A percentile compares a stretch with the other conserved stretches of the same genome.
These are phyloP conservation scores for Dicyrtomina minuta DNA, from an alignment of 2,888 invertebrate species.

Conservation along the genomic window DNA sequence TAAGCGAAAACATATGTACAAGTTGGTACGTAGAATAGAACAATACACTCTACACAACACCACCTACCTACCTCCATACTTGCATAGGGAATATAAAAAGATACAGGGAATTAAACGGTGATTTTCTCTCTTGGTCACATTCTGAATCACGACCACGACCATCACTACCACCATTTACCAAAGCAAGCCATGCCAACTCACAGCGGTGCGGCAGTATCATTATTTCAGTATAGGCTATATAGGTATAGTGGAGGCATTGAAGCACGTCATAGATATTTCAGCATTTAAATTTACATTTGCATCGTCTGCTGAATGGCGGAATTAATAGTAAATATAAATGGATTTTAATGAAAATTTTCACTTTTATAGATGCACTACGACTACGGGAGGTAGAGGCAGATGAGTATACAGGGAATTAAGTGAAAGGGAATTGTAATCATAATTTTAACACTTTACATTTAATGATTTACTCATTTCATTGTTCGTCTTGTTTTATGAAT, in stretches of 20 bases:
- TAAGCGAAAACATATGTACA: no score
- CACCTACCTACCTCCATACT: no score
- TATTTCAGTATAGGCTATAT: neutral
- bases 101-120: no score
- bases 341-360: slow-evolving; percentile 17
- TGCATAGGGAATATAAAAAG: no score
- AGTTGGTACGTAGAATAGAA: no score
- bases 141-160: no score
- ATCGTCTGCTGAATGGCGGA: neutral
- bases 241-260: neutral
- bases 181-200: neutral
- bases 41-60: no score
- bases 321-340: slow-evolving; percentile 8
- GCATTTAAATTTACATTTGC: neutral
- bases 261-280: neutral
- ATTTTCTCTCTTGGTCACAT: no score
- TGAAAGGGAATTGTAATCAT: slow-evolving; percentile 12
- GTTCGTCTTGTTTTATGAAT: no score
- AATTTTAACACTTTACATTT: slow-evolving; percentile 23
- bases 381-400: neutral
- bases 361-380: neutral
- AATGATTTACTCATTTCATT: no score
- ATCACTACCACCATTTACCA: no score
- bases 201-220: neutral
- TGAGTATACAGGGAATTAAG: slow-evolving; percentile 3